phyloP scores from a whole-genome alignment of 2,888 invertebrate genomes.

The Acrobasis repandana region DNA sequence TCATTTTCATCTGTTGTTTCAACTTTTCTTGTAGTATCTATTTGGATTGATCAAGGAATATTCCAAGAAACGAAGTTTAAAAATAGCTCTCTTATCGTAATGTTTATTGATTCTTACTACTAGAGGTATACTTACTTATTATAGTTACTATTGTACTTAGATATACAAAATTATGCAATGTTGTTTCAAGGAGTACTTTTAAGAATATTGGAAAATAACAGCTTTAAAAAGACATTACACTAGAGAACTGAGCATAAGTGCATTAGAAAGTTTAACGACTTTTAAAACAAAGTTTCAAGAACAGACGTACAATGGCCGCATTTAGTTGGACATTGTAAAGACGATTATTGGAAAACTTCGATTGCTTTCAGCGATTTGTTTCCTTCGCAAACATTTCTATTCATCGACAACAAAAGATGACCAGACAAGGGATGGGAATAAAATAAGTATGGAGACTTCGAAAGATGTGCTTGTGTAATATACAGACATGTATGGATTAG shows the following conservation, averaged over 20 bases:
- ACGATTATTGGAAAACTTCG: conserved; percentile 25
- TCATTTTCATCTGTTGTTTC: too few species aligned
- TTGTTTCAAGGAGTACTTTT: not conserved
- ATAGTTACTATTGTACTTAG: too few species aligned
- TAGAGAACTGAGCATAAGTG: conserved; percentile 2
- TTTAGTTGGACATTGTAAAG: conserved; percentile 20
- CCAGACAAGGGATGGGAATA: not conserved
- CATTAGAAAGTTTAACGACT: conserved; percentile 15
- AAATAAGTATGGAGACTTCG: not conserved
- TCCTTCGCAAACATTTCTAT: conserved; percentile 20
- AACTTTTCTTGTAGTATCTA: too few species aligned
- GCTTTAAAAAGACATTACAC: conserved; percentile 1
- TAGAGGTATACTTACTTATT: too few species aligned
- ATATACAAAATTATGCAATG: not conserved
- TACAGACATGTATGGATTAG: too few species aligned
- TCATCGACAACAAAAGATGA: conserved; percentile 20
- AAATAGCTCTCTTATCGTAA: too few species aligned
- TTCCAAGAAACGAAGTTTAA: too few species aligned
- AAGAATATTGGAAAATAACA: not conserved
- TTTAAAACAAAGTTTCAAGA: conserved; percentile 19
- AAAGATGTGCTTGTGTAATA: not conserved
- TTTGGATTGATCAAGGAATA: too few species aligned
- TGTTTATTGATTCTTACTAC: too few species aligned
- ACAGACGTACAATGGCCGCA: conserved; percentile 10
- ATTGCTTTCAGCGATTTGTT: conserved; percentile 22